These are phyloP conservation scores for Cossypha polioptera DNA, from an alignment of 2,797 vertebrate species.

Conservation along the genomic window DNA sequence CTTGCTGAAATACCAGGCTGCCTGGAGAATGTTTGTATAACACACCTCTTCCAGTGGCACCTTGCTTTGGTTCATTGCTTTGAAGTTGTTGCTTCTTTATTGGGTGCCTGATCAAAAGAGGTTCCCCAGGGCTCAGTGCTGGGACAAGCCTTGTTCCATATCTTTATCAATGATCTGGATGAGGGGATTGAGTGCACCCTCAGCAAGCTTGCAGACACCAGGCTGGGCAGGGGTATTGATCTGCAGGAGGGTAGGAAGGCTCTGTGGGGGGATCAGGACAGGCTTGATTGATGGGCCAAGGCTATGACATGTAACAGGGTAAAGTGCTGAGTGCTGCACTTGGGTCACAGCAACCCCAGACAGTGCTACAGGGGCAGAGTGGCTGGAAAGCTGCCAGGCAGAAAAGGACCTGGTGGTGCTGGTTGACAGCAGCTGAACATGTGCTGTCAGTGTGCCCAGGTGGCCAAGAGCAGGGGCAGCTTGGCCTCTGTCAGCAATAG, in stretches of 20 bases:
- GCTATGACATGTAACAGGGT: neutral
- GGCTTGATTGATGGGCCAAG: neutral
- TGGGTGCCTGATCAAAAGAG: fast-evolving
- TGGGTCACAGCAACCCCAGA: neutral
- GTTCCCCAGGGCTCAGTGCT: neutral
- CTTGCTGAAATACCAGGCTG: slow-evolving; percentile 1
- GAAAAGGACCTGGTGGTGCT: neutral
- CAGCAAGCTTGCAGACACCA: neutral
- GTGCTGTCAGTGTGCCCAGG: neutral
- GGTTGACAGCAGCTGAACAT: neutral
- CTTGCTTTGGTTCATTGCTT: neutral
- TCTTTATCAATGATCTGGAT: neutral
- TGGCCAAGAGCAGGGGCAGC: neutral
- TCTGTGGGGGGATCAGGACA: neutral
- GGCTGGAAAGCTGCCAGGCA: neutral
- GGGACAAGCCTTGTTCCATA: neutral
- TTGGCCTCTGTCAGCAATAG: neutral
- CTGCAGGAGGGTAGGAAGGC: neutral
- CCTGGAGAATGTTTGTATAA: neutral
- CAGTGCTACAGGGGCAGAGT: neutral
- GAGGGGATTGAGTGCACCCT: neutral
- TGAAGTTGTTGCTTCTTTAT: neutral
- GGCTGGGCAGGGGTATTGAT: neutral
- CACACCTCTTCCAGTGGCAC: neutral
- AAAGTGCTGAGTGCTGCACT: neutral